Percentiles rank a stretch among this genome's conserved stretches.
phyloP scores from a whole-genome alignment of 2,113 vertebrate species.

The Hydropotes inermis region DNA sequence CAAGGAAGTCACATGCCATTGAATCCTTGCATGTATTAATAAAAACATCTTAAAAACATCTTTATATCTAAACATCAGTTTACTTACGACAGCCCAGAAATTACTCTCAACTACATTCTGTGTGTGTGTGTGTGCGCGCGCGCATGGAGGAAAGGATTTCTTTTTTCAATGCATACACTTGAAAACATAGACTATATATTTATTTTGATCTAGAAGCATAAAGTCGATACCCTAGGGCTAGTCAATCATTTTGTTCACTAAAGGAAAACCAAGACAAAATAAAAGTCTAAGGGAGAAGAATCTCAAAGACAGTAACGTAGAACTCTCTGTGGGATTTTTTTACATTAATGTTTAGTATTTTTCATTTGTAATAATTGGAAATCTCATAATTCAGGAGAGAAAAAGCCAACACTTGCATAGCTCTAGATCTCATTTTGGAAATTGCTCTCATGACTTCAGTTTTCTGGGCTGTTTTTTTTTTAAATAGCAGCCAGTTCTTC shows the following conservation, averaged over 20 bases:
- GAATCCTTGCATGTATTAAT: background rate
- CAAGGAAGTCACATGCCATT: background rate
- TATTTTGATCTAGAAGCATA: background rate
- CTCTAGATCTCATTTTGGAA: slow-evolving; percentile 32
- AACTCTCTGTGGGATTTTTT: background rate
- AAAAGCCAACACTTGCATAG: background rate
- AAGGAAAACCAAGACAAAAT: background rate
- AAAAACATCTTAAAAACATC: background rate
- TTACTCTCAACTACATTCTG: background rate
- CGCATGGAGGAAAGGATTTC: background rate
- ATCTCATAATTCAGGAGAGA: slow-evolving; percentile 15
- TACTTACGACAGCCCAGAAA: background rate
- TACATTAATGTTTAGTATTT: background rate
- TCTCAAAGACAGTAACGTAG: background rate
- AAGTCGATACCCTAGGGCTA: background rate
- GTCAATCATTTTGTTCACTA: background rate
- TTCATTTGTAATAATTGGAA: background rate
- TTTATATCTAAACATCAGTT: background rate
- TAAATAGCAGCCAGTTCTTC: slow-evolving; percentile 55
- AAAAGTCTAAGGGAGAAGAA: background rate
- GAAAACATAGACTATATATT: background rate
- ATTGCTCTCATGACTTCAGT: slow-evolving; percentile 54
- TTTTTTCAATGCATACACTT: background rate
- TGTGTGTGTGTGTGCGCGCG: background rate
- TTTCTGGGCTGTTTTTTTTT: background rate